Evolutionary conservation across 1,140 invertebrate genomes (phyloP).

Genomic region (Atta texana): DNA sequence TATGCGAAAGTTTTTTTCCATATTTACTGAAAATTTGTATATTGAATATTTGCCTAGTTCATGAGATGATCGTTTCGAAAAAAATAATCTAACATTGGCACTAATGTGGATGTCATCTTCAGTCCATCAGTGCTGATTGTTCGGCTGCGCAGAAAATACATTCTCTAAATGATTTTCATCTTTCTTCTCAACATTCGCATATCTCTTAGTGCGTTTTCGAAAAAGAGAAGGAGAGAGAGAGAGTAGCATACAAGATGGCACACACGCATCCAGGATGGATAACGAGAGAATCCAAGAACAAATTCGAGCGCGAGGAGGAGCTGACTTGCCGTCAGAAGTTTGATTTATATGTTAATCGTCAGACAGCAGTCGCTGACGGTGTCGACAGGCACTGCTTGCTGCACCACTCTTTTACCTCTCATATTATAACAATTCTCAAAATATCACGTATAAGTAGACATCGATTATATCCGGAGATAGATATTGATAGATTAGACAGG

Average conservation of each 20-base stretch:
- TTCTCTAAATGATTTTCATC: background rate
- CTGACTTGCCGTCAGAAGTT: conserved; percentile 61
- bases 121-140: background rate
- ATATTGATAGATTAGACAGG: conserved; percentile 40
- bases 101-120: too few species aligned
- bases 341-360: conserved; percentile 79
- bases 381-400: conserved; percentile 61
- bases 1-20: background rate
- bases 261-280: conserved; percentile 58
- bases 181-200: background rate
- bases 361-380: conserved; percentile 69
- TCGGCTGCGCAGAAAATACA: background rate
- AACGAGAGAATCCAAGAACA: conserved; percentile 39
- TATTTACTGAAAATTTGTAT: conserved; percentile 1
- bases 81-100: background rate
- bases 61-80: background rate
- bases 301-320: conserved; percentile 39
- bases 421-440: conserved; percentile 70
- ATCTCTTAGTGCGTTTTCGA: background rate
- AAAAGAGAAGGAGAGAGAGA: background rate
- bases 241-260: conserved; percentile 29
- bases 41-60: background rate
- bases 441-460: conserved; percentile 74
- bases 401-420: conserved; percentile 56
- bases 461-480: background rate